A percentile compares a stretch with the other conserved stretches of the same genome.
Evolutionary conservation across 2,113 vertebrate species (phyloP).

Genomic region (Tragulus kanchil): DNA sequence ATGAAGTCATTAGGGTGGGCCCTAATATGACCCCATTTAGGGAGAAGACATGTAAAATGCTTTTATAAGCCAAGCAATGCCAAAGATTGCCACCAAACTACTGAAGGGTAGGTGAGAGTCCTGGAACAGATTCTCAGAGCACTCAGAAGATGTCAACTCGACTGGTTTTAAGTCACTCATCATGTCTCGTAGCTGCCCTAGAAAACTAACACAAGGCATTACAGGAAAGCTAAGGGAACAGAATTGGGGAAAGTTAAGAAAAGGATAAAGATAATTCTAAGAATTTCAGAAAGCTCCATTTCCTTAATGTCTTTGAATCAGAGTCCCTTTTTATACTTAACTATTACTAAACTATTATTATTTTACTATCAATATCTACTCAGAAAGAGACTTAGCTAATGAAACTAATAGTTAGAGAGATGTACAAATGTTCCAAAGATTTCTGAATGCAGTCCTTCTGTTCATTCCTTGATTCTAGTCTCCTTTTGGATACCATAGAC

Average conservation of each 20-base stretch:
- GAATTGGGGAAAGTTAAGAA: neutral
- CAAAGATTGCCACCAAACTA: neutral
- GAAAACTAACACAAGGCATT: neutral
- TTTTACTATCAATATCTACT: neutral
- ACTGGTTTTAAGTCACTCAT: neutral
- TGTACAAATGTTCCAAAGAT: neutral
- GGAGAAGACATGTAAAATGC: neutral
- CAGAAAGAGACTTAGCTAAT: neutral
- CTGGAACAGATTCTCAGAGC: neutral
- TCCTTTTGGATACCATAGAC: neutral
- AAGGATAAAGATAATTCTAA: neutral
- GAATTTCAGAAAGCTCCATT: neutral
- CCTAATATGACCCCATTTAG: neutral
- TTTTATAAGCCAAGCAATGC: neutral
- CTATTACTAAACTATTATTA: neutral
- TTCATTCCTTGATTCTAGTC: neutral
- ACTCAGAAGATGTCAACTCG: neutral
- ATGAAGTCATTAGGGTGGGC: neutral
- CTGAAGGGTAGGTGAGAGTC: neutral
- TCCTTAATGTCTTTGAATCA: constrained; percentile 6
- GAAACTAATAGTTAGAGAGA: neutral
- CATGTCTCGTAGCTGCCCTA: neutral
- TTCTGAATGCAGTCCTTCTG: neutral
- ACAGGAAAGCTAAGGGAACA: neutral
- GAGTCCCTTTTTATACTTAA: neutral